Evolutionary conservation across 1,140 invertebrate species (phyloP).

Genomic region (Agrilus planipennis): DNA sequence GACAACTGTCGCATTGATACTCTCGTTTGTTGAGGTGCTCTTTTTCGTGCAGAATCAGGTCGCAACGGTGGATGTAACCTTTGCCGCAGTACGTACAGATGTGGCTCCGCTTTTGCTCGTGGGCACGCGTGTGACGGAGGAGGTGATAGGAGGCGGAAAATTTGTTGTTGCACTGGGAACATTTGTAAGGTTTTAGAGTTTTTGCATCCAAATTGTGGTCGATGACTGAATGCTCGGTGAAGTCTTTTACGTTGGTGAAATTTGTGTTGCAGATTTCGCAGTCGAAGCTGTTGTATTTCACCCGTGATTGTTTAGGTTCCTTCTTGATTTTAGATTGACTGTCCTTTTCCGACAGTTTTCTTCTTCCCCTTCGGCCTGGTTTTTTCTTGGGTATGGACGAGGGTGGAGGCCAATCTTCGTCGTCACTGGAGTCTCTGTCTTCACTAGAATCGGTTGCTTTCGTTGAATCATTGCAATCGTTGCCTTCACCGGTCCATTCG

Average conservation of each 20-base stretch:
- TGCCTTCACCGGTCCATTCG: too few species aligned
- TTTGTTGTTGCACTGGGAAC: constrained; percentile 25
- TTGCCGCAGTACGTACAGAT: constrained; percentile 44
- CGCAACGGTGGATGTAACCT: constrained; percentile 43
- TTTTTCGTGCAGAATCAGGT: constrained; percentile 39
- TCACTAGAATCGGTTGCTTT: too few species aligned
- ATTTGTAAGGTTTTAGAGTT: constrained; percentile 39
- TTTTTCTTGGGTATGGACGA: too few species aligned
- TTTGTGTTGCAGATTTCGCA: constrained; percentile 18
- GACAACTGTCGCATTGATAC: constrained; percentile 54
- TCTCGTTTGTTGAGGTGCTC: constrained; percentile 56
- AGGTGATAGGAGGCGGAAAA: constrained; percentile 19
- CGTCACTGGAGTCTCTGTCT: too few species aligned
- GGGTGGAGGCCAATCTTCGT: too few species aligned
- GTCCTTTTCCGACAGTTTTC: too few species aligned
- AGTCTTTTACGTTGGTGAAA: constrained; percentile 15
- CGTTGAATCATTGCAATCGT: too few species aligned
- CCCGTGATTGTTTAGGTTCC: too few species aligned
- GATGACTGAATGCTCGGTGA: constrained; percentile 34
- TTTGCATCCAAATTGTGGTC: constrained; percentile 36
- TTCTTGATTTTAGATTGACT: too few species aligned
- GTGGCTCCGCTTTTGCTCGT: constrained; percentile 21
- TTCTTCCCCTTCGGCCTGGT: too few species aligned
- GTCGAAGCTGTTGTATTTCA: too few species aligned
- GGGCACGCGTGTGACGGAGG: constrained; percentile 20